phyloP scores from a whole-genome alignment of 2,113 vertebrate species.

The Fregata magnificens region DNA sequence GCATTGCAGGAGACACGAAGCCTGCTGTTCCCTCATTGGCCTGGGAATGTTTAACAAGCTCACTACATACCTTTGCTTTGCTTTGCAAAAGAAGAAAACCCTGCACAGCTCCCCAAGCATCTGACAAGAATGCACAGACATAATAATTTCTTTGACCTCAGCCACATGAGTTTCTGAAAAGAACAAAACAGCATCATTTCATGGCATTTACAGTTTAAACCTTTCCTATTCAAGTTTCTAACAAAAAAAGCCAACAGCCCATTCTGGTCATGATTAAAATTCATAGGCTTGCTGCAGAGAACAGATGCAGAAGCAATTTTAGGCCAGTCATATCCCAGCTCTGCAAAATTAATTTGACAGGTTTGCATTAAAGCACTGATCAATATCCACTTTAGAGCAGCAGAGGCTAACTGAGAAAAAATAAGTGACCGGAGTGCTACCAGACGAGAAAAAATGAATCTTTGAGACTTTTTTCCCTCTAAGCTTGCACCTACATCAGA shows the following conservation, averaged over 20 bases:
- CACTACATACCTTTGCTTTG: conserved; percentile 39
- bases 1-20: conserved; percentile 1
- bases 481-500: conserved; percentile 94
- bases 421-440: conserved; percentile 92
- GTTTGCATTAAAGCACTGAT: conserved; percentile 99
- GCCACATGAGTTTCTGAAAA: conserved; percentile 81
- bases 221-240: conserved; percentile 87
- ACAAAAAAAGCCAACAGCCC: conserved; percentile 86
- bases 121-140: conserved; percentile 80
- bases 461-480: conserved; percentile 90
- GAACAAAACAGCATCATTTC: conserved; percentile 87
- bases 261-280: conserved; percentile 97
- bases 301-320: conserved; percentile 94
- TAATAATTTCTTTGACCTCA: conserved; percentile 89
- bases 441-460: conserved; percentile 99
- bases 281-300: conserved; percentile 89
- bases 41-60: conserved; percentile 51
- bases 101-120: conserved; percentile 67
- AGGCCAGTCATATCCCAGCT: conserved; percentile 94
- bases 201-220: conserved; percentile 89
- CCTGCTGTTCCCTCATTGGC: conserved; percentile 46
- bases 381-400: conserved; percentile 99
- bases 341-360: conserved; percentile 99
- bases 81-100: conserved; percentile 53
- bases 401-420: conserved; percentile 98